Percentiles rank a stretch among this genome's conserved stretches.
These are phyloP conservation scores for Orchesella flavescens DNA, from an alignment of 2,888 invertebrate species.

Conservation along the genomic window DNA sequence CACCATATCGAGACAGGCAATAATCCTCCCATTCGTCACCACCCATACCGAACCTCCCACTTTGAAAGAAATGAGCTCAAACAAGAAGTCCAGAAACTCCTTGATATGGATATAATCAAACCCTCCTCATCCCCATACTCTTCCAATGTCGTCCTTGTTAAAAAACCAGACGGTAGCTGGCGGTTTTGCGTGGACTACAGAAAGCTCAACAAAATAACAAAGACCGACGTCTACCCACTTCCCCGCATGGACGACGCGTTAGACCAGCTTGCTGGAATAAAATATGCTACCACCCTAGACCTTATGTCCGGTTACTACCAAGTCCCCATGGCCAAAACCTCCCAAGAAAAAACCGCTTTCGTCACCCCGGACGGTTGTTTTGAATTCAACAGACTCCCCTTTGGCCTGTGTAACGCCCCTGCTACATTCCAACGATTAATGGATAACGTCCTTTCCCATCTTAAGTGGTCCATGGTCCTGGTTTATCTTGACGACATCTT, in stretches of 20 bases:
- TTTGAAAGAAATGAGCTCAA: too few species aligned
- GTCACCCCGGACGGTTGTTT: constrained; percentile 2
- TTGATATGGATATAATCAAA: neutral
- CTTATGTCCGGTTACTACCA: neutral
- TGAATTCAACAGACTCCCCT: neutral
- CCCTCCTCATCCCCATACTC: neutral
- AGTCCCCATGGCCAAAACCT: neutral
- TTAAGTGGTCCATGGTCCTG: neutral
- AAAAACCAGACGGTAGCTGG: constrained; percentile 19
- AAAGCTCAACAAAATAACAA: neutral
- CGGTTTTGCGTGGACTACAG: constrained; percentile 19
- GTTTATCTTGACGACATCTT: constrained; percentile 9
- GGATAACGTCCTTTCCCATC: neutral
- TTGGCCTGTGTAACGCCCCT: neutral
- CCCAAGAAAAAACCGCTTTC: constrained; percentile 24
- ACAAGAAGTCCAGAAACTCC: too few species aligned
- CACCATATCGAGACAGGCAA: too few species aligned
- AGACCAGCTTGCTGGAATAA: neutral
- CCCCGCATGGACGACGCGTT: neutral
- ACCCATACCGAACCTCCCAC: too few species aligned
- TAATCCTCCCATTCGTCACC: too few species aligned
- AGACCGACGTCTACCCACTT: neutral
- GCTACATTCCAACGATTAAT: constrained; percentile 4
- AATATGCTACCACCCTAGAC: neutral
- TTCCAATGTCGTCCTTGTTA: constrained; percentile 14